Conservation (phyloP, 2,113 vertebrate species). For the Ceuthmochares aereus region DNA sequence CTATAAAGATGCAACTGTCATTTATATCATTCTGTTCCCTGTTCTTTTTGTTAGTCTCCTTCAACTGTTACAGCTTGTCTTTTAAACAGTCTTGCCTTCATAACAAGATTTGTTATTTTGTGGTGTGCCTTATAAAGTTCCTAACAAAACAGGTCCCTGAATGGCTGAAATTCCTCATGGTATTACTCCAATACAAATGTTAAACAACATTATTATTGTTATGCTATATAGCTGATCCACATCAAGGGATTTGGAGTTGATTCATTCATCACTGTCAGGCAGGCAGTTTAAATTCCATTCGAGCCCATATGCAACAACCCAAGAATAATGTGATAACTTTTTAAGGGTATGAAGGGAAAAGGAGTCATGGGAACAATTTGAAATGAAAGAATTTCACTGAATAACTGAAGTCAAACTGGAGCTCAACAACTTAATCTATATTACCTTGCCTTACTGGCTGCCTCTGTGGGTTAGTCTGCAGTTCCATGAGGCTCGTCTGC, state of each 20-base stretch:
- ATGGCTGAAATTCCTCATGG: slow-evolving; percentile 1
- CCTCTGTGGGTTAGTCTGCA: not conserved
- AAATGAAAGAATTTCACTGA: not conserved
- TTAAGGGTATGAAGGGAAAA: slow-evolving; percentile 26
- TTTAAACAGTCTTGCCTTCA: not conserved
- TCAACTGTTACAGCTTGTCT: not conserved
- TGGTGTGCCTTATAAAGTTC: not conserved
- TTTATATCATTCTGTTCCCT: not conserved
- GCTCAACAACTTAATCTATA: not conserved
- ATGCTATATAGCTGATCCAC: slow-evolving; percentile 55
- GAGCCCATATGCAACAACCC: not conserved
- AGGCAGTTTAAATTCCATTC: slow-evolving; percentile 47
- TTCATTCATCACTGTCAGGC: slow-evolving; percentile 68
- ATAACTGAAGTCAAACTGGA: not conserved
- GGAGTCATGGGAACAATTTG: slow-evolving; percentile 21
- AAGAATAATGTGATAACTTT: slow-evolving; percentile 41
- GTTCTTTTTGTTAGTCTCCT: not conserved
- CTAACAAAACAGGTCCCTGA: not conserved
- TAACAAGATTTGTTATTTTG: not conserved
- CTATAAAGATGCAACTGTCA: not conserved
- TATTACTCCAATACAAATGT: slow-evolving; percentile 59
- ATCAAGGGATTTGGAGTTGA: slow-evolving; percentile 57
- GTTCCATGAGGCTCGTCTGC: not conserved
- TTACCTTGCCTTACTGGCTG: not conserved
- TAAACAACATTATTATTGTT: slow-evolving; percentile 68